Base-by-base conservation (phyloP, 2,888 invertebrate genomes). In the Volucella zonaria region DNA sequence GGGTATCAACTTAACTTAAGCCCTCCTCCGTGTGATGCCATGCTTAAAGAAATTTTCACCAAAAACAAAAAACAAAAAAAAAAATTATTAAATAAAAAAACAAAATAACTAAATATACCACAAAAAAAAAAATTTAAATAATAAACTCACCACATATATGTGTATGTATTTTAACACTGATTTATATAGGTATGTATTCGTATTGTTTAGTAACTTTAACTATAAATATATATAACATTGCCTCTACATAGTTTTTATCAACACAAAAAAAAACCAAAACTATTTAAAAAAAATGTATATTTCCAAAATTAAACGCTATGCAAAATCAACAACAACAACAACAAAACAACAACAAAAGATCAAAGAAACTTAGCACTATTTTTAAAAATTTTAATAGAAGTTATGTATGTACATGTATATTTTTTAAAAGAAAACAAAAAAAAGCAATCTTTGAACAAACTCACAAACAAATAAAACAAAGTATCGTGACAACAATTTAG, bases 1-100 rank as follows among this genome's bases (percentile, higher is more conserved):
- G 83, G 80, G 80, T 80, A 9, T 73, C 49, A 45, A 76, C 59
- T 76, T 23, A 83, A 83, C 83, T 71, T 80, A 83, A 83, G 83
- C 83, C 83, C 83, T 83, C 83, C 83, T 83, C 80, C 75, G 83
- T 83, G 83, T 83, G 83, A 83, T 83, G 83, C 83, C 83, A 83
- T 83, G 83, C 83, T 83, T 83, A 80, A 71, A 70, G 76, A 76
- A 80, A 70, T 67, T 56, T 83, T 83, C 83, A 83, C 83, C 83
- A 83, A 83, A 83, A 75, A 79, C 51, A 68, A 73, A 59, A 51
- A 14, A 75, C 15, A 51, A 64, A 67, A 59, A 61, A 11, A 52
- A 80, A 75, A 62, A 23, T 23, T 23, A 23, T 2, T 23, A 31
- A 31, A 31, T 31, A 68, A 73, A 59, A 51, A 14, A 75, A 15